Base-by-base conservation (phyloP, 2,888 invertebrate species). In the Heliconius hortense region DNA sequence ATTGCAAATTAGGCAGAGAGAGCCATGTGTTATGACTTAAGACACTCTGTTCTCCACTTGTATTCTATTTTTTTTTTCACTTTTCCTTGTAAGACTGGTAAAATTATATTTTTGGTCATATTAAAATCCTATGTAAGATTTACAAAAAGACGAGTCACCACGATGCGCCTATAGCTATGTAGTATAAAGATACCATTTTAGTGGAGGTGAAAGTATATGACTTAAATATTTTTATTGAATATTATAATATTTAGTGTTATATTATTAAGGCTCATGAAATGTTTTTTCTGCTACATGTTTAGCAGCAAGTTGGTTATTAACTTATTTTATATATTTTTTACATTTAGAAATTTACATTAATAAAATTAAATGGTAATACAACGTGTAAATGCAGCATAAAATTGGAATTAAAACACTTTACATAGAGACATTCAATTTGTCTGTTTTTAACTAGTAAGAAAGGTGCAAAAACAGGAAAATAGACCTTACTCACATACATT, bases 371-470 rank as follows among this genome's bases (percentile, higher is more conserved):
- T 5, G 13, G 4, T 35, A 24, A 64, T 13, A 64, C n/a, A 24
- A 39, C 11, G n/a, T 26, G 15, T 1, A 43, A 66, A 66, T 24
- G 24, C 24, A 24, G 43, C 66, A 43, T 43, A 56, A 69, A 53
- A 28, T 69, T 69, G 56, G 13, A 53, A 69, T 56, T 28, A 69
- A 69, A 69, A n/a, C 56, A 31, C 39, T 43, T 24, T 39, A 43
- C 56, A 53, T 56, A 11, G 21, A 31, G 3, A 53, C 13, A 66
- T 66, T 66, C 24, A 43, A 66, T 43, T 66, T 15, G 39, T 8
- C 24, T 15, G 26, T 66, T 66, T 66, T 43, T 3, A 18, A 35
- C 35, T 21, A 3, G 63, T 18, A 66, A 15, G 8, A 66, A 39
- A 39, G 11, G 11, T 64, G 15, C n/a, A 13, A 24, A 64, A 66